Conservation (phyloP, 2,888 invertebrate species). For the Napeogenes inachia region DNA sequence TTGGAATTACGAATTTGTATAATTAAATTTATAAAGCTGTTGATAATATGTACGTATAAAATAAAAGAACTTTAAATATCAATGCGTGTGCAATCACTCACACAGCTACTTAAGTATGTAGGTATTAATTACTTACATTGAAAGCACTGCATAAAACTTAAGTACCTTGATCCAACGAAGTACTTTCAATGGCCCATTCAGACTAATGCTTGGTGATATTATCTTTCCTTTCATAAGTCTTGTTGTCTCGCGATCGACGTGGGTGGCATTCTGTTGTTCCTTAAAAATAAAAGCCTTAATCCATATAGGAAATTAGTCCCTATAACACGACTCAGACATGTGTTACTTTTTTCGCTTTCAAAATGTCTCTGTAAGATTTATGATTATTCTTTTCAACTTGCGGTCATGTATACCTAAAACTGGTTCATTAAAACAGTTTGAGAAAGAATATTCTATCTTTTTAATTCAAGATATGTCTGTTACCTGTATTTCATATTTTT, state of each 20-base stretch:
- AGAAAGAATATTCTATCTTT: constrained; percentile 53
- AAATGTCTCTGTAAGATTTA: constrained; percentile 70
- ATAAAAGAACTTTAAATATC: neutral
- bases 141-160: constrained; percentile 17
- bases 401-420: constrained; percentile 59
- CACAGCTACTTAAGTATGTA: neutral
- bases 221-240: constrained; percentile 31
- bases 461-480: constrained; percentile 38
- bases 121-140: constrained; percentile 11
- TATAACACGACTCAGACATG: constrained; percentile 72
- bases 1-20: no score
- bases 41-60: neutral
- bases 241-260: constrained; percentile 57
- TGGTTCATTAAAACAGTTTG: constrained; percentile 40
- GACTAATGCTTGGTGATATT: constrained; percentile 30
- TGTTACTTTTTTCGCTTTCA: constrained; percentile 76
- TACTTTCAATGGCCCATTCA: constrained; percentile 32
- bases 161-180: constrained; percentile 18
- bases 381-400: constrained; percentile 61
- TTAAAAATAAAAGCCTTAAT: constrained; percentile 50
- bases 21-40: no score
- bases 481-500: constrained; percentile 62
- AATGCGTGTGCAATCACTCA: neutral
- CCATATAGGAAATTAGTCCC: constrained; percentile 73
- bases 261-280: constrained; percentile 63